Percentiles rank a stretch among this genome's conserved stretches.
These are phyloP conservation scores for Acrobasis suavella DNA, from an alignment of 2,888 invertebrate genomes.

Conservation along the genomic window DNA sequence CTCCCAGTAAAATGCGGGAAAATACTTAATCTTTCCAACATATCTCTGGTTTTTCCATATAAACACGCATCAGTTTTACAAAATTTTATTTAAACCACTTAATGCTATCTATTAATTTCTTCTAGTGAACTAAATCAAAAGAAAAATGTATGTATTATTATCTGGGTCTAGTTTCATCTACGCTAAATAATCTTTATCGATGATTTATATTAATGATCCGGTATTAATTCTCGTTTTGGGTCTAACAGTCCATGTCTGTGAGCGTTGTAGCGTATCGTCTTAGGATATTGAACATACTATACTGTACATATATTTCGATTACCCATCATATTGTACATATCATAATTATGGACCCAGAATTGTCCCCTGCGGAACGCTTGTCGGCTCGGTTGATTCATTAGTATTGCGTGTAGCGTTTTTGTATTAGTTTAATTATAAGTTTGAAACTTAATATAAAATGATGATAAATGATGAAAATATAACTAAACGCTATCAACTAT, in stretches of 20 bases:
- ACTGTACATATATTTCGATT: conserved; percentile 6
- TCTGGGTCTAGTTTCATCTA: background rate
- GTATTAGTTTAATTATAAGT: background rate
- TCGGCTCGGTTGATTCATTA: background rate
- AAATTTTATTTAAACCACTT: too few species aligned
- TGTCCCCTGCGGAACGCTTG: conserved; percentile 2
- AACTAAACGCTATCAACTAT: too few species aligned
- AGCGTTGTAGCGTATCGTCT: conserved; percentile 44
- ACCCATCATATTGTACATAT: conserved; percentile 1
- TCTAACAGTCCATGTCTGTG: conserved; percentile 34
- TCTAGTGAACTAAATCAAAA: too few species aligned
- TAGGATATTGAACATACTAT: conserved; percentile 30
- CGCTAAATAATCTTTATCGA: conserved; percentile 36
- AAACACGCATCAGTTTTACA: too few species aligned
- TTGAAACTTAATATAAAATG: too few species aligned
- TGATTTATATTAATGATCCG: conserved; percentile 47
- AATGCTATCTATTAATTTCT: too few species aligned
- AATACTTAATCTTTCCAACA: too few species aligned
- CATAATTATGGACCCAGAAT: conserved; percentile 4
- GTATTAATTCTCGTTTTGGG: conserved; percentile 8
- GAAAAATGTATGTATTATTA: too few species aligned
- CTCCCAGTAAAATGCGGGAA: too few species aligned
- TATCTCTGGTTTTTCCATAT: too few species aligned
- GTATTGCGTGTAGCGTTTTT: background rate
- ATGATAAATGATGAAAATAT: too few species aligned